Base-by-base conservation (phyloP, 2,888 invertebrate genomes). In the Diadromus collaris region DNA sequence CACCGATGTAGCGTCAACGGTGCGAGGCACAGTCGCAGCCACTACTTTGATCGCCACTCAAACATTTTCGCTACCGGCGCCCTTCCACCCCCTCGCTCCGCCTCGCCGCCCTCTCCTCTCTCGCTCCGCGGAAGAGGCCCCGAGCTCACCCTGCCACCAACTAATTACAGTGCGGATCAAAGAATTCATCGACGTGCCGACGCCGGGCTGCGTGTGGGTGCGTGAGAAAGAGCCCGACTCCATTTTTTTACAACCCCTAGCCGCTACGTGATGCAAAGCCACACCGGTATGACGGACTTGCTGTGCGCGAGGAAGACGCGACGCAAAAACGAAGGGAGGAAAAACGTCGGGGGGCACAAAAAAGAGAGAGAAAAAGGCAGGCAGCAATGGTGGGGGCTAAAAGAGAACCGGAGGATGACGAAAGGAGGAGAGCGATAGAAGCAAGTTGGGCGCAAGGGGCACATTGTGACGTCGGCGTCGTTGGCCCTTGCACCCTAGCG, bases 111-210 rank as follows among this genome's bases (percentile, higher is more conserved):
- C 76, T n/a, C 75, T 61, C 58, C 72, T 64, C 63, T 71, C 68
- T 67, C 60, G 5, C 46, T 46, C n/a, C n/a, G 69, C 54, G 58
- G 58, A 77, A 81, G 81, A 75, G 81, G 80, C 74, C 19, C 68
- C 79, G 81, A 72, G 74, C 74, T 58, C 64, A 56, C 74, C 34
- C 85, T 85, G 83, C 87, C 88, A 86, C 88, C 88, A 88, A 89
- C 89, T 89, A 89, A 89, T 89, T 89, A 89, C 90, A 88, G 86
- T 87, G 85, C 81, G 88, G 90, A 89, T 89, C 89, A 89, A 89
- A 89, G 89, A 89, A 89, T 89, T 88, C 88, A 88, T 87, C 88
- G 88, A 86, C 87, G 83, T 85, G 81, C 81, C 83, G 80, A 81
- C 78, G 65, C 54, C 67, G 79, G 67, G 70, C 69, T 78, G 82